A percentile compares a stretch with the other conserved stretches of the same genome.
Evolutionary conservation across 2,888 invertebrate genomes (phyloP).

Genomic region (Chymomyza fuscimana): DNA sequence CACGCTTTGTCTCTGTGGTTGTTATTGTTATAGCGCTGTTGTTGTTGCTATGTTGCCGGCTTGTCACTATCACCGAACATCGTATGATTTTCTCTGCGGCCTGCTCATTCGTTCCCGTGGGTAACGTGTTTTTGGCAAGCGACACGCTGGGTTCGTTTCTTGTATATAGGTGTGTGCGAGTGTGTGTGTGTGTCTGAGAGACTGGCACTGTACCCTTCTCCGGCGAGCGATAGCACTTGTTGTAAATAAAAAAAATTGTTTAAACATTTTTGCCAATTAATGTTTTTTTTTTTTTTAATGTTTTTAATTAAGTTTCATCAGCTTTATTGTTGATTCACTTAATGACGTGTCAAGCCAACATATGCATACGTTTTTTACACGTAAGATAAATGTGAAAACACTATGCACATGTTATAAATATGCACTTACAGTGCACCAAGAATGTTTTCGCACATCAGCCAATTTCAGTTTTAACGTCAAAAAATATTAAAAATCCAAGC

Average conservation of each 20-base stretch:
- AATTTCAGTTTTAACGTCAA: too few species aligned
- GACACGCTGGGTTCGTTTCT: neutral
- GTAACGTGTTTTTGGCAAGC: constrained; percentile 48
- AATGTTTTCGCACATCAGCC: neutral
- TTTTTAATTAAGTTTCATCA: neutral
- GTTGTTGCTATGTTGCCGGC: constrained; percentile 17
- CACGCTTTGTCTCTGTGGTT: constrained; percentile 1
- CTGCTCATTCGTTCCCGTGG: constrained; percentile 51
- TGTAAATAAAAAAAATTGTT: neutral
- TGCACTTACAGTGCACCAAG: too few species aligned
- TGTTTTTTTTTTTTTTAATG: neutral
- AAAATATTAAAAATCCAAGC: too few species aligned
- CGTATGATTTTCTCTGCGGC: constrained; percentile 63
- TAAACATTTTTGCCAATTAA: constrained; percentile 10
- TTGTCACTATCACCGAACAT: constrained; percentile 30
- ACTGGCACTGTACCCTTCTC: constrained; percentile 14
- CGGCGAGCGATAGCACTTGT: neutral
- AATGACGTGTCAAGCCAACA: neutral
- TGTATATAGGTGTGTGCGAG: neutral
- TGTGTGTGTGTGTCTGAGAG: constrained; percentile 5
- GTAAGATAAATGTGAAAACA: neutral
- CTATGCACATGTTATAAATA: neutral
- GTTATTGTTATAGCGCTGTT: constrained; percentile 29
- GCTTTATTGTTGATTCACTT: neutral
- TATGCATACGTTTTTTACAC: too few species aligned